These are phyloP conservation scores for Ibidorhyncha struthersii DNA, from an alignment of 2,113 vertebrate species.

Conservation along the genomic window DNA sequence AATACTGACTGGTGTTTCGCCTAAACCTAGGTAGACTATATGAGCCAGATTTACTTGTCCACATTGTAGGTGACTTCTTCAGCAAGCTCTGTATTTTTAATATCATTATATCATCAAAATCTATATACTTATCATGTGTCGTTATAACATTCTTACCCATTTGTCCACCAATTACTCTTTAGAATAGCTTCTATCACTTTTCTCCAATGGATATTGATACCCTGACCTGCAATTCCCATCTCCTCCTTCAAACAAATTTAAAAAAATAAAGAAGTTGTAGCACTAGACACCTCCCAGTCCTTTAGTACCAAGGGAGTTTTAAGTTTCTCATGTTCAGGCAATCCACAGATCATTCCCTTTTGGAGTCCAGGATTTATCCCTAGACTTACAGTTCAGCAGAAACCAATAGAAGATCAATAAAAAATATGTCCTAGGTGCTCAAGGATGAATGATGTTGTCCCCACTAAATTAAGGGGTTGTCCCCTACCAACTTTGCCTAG, in stretches of 20 bases:
- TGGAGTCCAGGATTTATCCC: neutral
- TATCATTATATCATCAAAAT: neutral
- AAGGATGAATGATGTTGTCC: rapidly evolving
- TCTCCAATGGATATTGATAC: neutral
- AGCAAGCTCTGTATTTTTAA: neutral
- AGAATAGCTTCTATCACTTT: neutral
- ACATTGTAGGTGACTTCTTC: neutral
- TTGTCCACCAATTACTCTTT: neutral
- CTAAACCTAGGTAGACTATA: neutral
- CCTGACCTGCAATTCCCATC: neutral
- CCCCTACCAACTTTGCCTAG: neutral
- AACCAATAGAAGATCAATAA: neutral
- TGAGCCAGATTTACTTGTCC: neutral
- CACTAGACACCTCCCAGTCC: neutral
- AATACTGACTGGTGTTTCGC: rapidly evolving
- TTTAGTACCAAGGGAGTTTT: neutral
- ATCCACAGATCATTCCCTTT: neutral
- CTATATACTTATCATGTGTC: neutral
- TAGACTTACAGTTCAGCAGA: neutral
- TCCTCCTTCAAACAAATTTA: neutral
- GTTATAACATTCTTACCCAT: neutral
- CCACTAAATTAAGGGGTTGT: neutral
- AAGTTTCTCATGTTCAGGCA: neutral
- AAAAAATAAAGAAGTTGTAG: rapidly evolving
- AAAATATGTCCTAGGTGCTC: neutral